Evolutionary conservation across 2,113 vertebrate genomes (phyloP).

Genomic region (Recurvirostra avosetta): DNA sequence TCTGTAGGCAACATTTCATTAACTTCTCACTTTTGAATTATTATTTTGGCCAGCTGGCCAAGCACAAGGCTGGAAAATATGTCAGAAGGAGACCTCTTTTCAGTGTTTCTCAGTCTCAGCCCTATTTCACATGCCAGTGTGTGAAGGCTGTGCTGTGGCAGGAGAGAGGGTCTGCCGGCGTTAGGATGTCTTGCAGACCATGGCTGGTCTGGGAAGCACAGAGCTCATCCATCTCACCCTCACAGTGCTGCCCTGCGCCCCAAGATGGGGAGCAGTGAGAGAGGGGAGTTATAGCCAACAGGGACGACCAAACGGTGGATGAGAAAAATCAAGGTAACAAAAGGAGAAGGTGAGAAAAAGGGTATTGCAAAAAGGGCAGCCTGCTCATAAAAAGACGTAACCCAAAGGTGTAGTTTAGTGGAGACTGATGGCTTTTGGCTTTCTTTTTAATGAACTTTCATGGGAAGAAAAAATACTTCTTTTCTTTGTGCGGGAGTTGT

Average conservation of each 20-base stretch:
- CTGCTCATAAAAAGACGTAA: background rate
- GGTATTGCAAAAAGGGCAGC: background rate
- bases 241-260: too few species aligned
- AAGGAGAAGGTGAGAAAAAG: background rate
- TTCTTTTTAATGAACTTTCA: background rate
- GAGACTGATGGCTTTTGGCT: background rate
- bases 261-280: fast-evolving
- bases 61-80: background rate
- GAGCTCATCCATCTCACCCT: background rate
- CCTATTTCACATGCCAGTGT: background rate
- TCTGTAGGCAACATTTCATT: background rate
- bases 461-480: background rate
- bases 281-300: background rate
- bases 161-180: background rate
- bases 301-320: background rate
- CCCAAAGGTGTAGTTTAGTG: background rate
- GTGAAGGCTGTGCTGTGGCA: background rate
- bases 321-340: background rate
- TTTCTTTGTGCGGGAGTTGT: background rate
- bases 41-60: background rate
- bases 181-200: background rate
- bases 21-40: background rate
- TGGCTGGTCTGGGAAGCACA: background rate
- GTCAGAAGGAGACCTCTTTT: too few species aligned
- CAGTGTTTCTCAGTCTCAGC: background rate